Conservation (phyloP, 2,113 vertebrate genomes). For the Engystomops pustulosus region DNA sequence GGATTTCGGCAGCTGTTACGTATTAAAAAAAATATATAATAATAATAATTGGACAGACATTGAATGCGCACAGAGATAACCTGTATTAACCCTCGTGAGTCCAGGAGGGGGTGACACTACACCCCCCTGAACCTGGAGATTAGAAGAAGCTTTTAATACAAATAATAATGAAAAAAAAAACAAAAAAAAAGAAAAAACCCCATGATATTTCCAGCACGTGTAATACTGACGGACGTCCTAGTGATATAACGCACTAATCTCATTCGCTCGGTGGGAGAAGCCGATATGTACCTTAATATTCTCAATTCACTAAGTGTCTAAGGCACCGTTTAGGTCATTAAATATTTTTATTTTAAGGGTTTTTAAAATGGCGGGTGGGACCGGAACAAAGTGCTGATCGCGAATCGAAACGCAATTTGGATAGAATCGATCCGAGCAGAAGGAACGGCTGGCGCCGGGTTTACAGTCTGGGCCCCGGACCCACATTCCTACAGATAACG, state of each 20-base stretch:
- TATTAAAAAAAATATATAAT: slow-evolving; percentile 35
- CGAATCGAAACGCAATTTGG: neutral
- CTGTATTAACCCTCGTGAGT: slow-evolving; percentile 22
- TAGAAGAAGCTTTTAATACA: slow-evolving; percentile 31
- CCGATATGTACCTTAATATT: slow-evolving; percentile 47
- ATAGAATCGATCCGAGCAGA: neutral
- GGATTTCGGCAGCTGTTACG: slow-evolving; percentile 48
- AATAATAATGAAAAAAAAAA: too few relatives aligned
- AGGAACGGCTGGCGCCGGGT: neutral
- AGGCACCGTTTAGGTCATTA: slow-evolving; percentile 52
- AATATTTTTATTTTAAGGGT: slow-evolving; percentile 4
- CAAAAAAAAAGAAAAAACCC: slow-evolving; percentile 1
- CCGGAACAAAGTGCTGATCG: slow-evolving; percentile 19
- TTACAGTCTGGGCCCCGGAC: slow-evolving; percentile 2
- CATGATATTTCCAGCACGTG: slow-evolving; percentile 48
- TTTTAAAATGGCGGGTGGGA: neutral
- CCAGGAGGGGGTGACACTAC: neutral
- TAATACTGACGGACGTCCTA: slow-evolving; percentile 53
- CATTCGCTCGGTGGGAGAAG: neutral
- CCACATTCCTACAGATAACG: neutral
- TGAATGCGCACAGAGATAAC: slow-evolving; percentile 31
- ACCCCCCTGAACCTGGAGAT: neutral
- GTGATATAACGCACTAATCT: slow-evolving; percentile 35
- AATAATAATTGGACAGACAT: slow-evolving; percentile 41
- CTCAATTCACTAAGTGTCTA: slow-evolving; percentile 50